Base-by-base conservation (phyloP, 2,888 invertebrate species). In the Lymantria dispar region DNA sequence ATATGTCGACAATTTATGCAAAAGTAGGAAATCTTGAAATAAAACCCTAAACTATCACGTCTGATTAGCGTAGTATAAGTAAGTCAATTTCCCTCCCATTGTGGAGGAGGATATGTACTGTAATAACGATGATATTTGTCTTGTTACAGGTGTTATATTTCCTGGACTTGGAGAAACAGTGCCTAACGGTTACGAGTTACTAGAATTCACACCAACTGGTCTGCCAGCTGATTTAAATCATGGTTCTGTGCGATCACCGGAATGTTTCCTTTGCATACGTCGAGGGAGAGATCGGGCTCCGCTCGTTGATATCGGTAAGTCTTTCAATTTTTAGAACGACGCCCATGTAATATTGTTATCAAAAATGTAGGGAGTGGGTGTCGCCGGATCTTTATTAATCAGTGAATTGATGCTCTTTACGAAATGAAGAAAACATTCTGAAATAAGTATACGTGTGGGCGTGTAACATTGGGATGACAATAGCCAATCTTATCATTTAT, bases 281-380 rank as follows among this genome's bases (percentile, higher is more conserved):
- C 93, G 99, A 52, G 98, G 99, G 31, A 93, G 97, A 68, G 98
- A 99, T 80, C 97, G 97, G 75, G 97, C 99, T 47, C 99, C 99
- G 8, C 93, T 99, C 56, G 98, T 99, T 45, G 99, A 99, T 90
- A 97, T 99, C 74, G 99, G 99, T 98, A 93, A 92, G 87, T 41
- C 46, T 15, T 8, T 8, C 22, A 43, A 43, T 13, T 30, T 8
- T 7, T 29, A 30, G n/a, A 12, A 30, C n/a, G 12, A 43, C 43
- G 10, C 33, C 11, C 43, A 14, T 31, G 31, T 5, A 22, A 22
- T 22, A 22, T 22, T 22, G 22, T 22, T 22, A 22, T 22, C 22
- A 22, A 22, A 22, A 22, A 22, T 22, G 22, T 22, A 22, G 3
- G n/a, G 22, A 3, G 22, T 22, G 22, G 22, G 22, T 22, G 22